A percentile compares a stretch with the other conserved stretches of the same genome.
phyloP scores from a whole-genome alignment of 2,797 vertebrate species.

The Gambelia wislizenii region DNA sequence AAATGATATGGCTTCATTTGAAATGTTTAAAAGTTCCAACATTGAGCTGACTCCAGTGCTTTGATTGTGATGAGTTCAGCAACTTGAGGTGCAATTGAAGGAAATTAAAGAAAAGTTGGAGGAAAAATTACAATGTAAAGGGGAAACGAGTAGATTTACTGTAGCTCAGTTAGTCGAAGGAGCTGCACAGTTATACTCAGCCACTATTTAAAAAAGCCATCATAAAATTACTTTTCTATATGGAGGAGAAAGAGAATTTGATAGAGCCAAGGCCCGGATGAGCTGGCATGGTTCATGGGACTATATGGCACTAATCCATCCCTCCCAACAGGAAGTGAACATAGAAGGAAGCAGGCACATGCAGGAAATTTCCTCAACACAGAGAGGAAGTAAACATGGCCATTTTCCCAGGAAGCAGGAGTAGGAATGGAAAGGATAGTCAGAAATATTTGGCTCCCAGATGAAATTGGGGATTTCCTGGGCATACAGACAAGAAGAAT shows the following conservation, averaged over 20 bases:
- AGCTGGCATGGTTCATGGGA: rapidly evolving
- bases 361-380: too few relatives aligned
- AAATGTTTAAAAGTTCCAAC: slow-evolving; percentile 49
- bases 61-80: slow-evolving; percentile 75
- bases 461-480: too few relatives aligned
- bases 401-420: too few relatives aligned
- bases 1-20: slow-evolving; percentile 61
- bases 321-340: too few relatives aligned
- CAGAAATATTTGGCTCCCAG: too few relatives aligned
- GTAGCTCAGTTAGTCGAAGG: slow-evolving; percentile 30
- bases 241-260: neutral
- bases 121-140: slow-evolving; percentile 50
- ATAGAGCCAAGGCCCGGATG: neutral
- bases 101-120: slow-evolving; percentile 59
- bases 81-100: slow-evolving; percentile 63
- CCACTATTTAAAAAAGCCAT: neutral
- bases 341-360: neutral
- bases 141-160: slow-evolving; percentile 53
- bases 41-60: slow-evolving; percentile 68
- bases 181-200: slow-evolving; percentile 35
- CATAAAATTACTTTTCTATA: neutral
- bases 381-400: too few relatives aligned
- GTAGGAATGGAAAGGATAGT: too few relatives aligned
- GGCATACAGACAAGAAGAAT: too few relatives aligned
- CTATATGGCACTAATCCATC: too few relatives aligned